phyloP scores from a whole-genome alignment of 1,140 invertebrate genomes.

The Plectus sambesii region DNA sequence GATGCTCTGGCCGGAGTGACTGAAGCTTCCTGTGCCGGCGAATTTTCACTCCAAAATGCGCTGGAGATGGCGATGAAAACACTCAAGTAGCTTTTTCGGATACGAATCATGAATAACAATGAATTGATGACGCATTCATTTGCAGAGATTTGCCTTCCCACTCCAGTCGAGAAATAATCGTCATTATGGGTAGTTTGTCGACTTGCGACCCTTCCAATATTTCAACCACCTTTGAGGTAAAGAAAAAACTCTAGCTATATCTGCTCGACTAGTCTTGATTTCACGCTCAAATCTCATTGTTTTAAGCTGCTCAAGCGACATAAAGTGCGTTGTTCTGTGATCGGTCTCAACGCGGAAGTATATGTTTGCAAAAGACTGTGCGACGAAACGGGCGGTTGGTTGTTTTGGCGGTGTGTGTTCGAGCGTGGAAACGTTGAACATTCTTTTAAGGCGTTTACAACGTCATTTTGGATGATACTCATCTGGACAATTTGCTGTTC shows the following conservation, averaged over 20 bases:
- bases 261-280: slow-evolving; percentile 16
- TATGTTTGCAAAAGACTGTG: slow-evolving; percentile 72
- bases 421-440: neutral
- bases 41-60: slow-evolving; percentile 87
- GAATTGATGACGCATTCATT: slow-evolving; percentile 12
- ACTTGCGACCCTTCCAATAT: slow-evolving; percentile 93
- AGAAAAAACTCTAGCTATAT: slow-evolving; percentile 7
- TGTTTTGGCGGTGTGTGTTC: slow-evolving; percentile 4
- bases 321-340: slow-evolving; percentile 74
- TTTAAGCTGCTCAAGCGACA: slow-evolving; percentile 48
- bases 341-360: slow-evolving; percentile 87
- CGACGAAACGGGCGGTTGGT: slow-evolving; percentile 64
- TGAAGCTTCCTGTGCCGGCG: slow-evolving; percentile 57
- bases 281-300: slow-evolving; percentile 13
- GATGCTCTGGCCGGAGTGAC: slow-evolving; percentile 46
- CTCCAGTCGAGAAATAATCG: slow-evolving; percentile 71
- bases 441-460: slow-evolving; percentile 55
- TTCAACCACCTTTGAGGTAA: slow-evolving; percentile 66
- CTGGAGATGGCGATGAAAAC: slow-evolving; percentile 72
- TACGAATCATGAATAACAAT: no score
- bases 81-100: slow-evolving; percentile 53
- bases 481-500: slow-evolving; percentile 61
- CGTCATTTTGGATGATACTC: slow-evolving; percentile 77
- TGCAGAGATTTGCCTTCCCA: slow-evolving; percentile 70
- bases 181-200: slow-evolving; percentile 81